These are phyloP conservation scores for Electrophaes corylata DNA, from an alignment of 2,888 invertebrate species.

Conservation along the genomic window DNA sequence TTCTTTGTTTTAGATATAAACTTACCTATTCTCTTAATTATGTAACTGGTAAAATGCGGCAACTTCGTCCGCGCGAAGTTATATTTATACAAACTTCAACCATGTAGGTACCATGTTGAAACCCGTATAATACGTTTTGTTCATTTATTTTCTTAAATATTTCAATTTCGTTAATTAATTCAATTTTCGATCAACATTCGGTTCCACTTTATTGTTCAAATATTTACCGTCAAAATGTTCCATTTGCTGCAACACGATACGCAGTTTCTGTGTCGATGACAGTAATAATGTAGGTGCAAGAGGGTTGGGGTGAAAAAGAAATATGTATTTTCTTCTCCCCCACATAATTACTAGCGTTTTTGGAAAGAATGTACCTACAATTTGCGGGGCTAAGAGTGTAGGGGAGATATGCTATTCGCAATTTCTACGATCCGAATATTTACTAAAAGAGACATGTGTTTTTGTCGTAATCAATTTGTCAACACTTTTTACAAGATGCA, in stretches of 20 bases:
- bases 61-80: no score
- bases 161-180: background rate
- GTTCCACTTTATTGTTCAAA: no score
- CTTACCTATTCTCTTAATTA: no score
- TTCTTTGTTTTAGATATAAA: no score
- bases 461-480: background rate
- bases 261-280: conserved; percentile 11
- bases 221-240: background rate
- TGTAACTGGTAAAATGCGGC: no score
- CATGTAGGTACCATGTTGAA: no score
- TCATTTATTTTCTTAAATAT: background rate
- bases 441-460: background rate
- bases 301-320: conserved; percentile 57
- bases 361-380: conserved; percentile 63
- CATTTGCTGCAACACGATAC: conserved; percentile 19
- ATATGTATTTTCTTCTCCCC: conserved; percentile 59
- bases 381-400: conserved; percentile 48
- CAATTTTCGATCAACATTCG: no score
- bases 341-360: conserved; percentile 70
- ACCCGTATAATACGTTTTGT: background rate
- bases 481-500: background rate
- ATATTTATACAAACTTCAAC: background rate
- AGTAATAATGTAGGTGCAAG: conserved; percentile 29
- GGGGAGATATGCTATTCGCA: conserved; percentile 12
- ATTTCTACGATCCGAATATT: background rate